phyloP scores from a whole-genome alignment of 2,797 vertebrate genomes.

The Benthosema pterotum region DNA sequence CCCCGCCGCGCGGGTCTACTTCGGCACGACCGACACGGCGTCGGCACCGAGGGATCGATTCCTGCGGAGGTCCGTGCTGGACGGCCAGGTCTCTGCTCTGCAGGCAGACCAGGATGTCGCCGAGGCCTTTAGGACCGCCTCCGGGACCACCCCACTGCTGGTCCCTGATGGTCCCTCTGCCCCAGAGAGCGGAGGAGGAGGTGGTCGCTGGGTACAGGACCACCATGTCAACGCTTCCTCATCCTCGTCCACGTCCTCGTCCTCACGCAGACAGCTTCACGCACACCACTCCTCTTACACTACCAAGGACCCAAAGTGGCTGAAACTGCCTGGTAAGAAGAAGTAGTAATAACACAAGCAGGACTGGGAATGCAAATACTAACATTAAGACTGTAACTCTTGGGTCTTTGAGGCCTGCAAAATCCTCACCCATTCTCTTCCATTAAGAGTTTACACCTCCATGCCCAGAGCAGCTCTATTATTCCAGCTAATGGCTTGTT shows the following conservation, averaged over 20 bases:
- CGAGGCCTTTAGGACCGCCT: constrained; percentile 35
- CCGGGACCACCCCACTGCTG: constrained; percentile 34
- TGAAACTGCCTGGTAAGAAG: constrained; percentile 91
- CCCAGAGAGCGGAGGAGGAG: constrained; percentile 31
- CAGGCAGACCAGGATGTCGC: constrained; percentile 78
- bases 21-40: constrained; percentile 79
- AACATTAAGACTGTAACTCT: too few relatives aligned
- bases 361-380: too few relatives aligned
- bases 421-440: too few relatives aligned
- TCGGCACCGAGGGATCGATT: constrained; percentile 74
- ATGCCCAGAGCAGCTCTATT: too few relatives aligned
- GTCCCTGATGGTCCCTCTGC: constrained; percentile 49
- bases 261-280: too few relatives aligned
- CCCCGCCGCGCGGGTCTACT: constrained; percentile 90
- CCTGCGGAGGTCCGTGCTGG: constrained; percentile 67
- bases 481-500: too few relatives aligned
- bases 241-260: too few relatives aligned
- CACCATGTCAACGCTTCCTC: constrained; percentile 22
- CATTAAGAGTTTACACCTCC: too few relatives aligned
- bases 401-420: too few relatives aligned
- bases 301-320: constrained; percentile 92
- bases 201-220: background rate
- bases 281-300: constrained; percentile 61
- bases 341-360: too few relatives aligned
- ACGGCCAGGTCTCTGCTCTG: constrained; percentile 67